Conservation (phyloP, 2,797 vertebrate genomes). For the Gymnoscopelus braueri region DNA sequence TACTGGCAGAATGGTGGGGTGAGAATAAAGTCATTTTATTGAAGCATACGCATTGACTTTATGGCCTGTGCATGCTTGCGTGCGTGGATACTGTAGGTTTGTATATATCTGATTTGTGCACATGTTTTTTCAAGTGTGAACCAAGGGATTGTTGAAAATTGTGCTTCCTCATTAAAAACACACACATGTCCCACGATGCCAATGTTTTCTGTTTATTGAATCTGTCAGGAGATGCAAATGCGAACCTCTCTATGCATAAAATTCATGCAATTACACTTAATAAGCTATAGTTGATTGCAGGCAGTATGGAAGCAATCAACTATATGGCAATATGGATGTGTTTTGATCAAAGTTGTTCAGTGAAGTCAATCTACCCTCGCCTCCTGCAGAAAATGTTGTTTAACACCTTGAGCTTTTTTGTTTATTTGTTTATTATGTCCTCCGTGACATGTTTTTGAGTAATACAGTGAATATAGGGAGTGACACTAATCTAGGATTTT, state of each 20-base stretch:
- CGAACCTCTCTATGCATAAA: constrained; percentile 55
- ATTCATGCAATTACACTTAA: constrained; percentile 65
- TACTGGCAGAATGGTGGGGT: constrained; percentile 45
- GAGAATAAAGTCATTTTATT: constrained; percentile 51
- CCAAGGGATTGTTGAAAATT: constrained; percentile 58
- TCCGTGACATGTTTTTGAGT: too few relatives aligned
- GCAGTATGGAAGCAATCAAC: neutral
- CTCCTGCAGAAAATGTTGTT: constrained; percentile 31
- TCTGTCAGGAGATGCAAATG: constrained; percentile 65
- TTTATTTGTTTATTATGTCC: too few relatives aligned
- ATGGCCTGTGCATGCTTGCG: constrained; percentile 12
- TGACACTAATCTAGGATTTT: too few relatives aligned
- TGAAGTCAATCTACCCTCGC: constrained; percentile 22
- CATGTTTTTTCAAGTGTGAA: constrained; percentile 37
- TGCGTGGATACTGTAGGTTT: constrained; percentile 19
- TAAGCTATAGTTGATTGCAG: constrained; percentile 50
- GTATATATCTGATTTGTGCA: constrained; percentile 58
- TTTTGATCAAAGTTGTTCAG: constrained; percentile 50
- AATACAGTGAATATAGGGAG: too few relatives aligned
- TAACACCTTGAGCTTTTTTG: neutral
- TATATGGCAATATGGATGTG: constrained; percentile 38
- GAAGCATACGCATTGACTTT: constrained; percentile 51
- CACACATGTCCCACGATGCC: constrained; percentile 64
- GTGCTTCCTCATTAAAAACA: constrained; percentile 71
- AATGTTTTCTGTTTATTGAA: constrained; percentile 74